These are phyloP conservation scores for Scortum barcoo DNA, from an alignment of 2,113 vertebrate genomes.

Conservation along the genomic window DNA sequence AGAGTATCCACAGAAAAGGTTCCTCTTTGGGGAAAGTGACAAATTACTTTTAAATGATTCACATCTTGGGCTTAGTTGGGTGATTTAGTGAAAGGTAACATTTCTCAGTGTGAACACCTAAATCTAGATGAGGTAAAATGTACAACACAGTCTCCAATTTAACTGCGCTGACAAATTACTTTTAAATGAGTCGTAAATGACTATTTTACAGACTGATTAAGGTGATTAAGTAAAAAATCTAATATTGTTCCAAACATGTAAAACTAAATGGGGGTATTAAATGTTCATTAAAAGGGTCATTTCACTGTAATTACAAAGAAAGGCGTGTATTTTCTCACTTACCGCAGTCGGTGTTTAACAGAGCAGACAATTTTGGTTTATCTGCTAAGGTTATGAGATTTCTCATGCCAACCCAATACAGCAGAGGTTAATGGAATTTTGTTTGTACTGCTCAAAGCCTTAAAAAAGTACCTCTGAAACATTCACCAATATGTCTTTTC, in stretches of 20 bases:
- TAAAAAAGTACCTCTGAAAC: background rate
- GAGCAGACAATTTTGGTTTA: background rate
- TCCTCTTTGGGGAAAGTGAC: background rate
- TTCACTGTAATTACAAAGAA: background rate
- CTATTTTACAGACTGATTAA: background rate
- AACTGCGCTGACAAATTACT: conserved; percentile 13
- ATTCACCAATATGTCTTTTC: background rate
- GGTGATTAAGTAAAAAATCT: background rate
- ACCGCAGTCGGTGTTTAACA: background rate
- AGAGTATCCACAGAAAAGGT: conserved; percentile 1
- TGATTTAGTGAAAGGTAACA: conserved; percentile 17
- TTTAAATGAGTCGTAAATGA: conserved; percentile 20
- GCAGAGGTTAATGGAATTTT: background rate
- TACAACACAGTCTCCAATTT: background rate
- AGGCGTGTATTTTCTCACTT: conserved; percentile 6
- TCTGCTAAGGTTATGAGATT: background rate
- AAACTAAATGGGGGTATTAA: background rate
- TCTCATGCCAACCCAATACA: background rate
- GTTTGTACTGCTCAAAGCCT: background rate
- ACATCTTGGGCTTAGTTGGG: background rate
- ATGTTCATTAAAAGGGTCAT: background rate
- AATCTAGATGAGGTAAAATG: background rate
- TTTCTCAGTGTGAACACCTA: conserved; percentile 6
- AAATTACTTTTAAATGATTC: conserved; percentile 32
- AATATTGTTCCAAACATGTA: background rate